Percentiles rank a stretch among this genome's conserved stretches.
phyloP scores from a whole-genome alignment of 1,140 invertebrate genomes.

The Drosophila pachea region DNA sequence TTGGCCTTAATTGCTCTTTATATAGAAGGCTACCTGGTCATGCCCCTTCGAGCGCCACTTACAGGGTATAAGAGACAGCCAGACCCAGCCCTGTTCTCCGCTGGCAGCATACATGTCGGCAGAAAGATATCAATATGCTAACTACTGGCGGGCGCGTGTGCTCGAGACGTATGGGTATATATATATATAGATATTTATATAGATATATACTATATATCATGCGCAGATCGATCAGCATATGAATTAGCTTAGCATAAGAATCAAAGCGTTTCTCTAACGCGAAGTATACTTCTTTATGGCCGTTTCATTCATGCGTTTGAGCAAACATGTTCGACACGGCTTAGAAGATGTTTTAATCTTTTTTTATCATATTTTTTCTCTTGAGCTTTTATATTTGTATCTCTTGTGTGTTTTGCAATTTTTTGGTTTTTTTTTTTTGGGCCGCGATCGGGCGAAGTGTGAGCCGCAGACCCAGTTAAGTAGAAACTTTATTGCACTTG shows the following conservation, averaged over 20 bases:
- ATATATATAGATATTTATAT: conserved; percentile 12
- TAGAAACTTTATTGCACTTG: conserved; percentile 35
- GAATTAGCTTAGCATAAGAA: conserved; percentile 73
- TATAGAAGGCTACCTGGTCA: not conserved
- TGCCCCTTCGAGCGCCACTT: not conserved
- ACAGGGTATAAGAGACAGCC: conserved; percentile 2
- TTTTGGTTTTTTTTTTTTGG: not conserved
- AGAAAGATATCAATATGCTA: conserved; percentile 32
- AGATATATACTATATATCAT: conserved; percentile 33
- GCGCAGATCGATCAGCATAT: conserved; percentile 67
- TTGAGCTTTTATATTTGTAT: not conserved
- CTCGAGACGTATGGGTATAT: not conserved
- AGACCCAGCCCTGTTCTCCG: not conserved
- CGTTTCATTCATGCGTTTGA: conserved; percentile 57
- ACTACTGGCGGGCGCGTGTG: conserved; percentile 5
- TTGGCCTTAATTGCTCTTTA: no score
- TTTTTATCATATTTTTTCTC: conserved; percentile 6
- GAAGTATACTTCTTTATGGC: conserved; percentile 57
- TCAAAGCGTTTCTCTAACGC: conserved; percentile 74
- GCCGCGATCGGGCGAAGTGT: not conserved
- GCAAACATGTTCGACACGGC: conserved; percentile 63
- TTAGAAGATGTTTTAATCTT: conserved; percentile 42
- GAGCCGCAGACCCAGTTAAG: conserved; percentile 22
- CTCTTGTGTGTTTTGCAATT: not conserved
- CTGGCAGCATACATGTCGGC: conserved; percentile 26